Evolutionary conservation across 2,888 invertebrate species (phyloP).

Genomic region (Micoletzkya japonica): DNA sequence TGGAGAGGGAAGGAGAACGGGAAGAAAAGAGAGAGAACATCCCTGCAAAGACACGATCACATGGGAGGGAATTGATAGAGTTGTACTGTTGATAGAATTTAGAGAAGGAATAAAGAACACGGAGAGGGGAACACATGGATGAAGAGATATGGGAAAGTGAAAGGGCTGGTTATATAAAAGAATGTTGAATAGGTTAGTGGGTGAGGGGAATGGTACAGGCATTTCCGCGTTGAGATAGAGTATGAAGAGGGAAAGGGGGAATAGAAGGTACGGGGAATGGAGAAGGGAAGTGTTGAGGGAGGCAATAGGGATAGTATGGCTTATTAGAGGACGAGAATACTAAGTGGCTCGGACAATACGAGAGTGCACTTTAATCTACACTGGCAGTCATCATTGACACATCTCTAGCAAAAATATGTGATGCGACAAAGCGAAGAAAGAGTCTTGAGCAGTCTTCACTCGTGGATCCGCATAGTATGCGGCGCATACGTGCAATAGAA

Average conservation of each 20-base stretch:
- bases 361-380: neutral
- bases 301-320: too few relatives aligned
- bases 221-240: neutral
- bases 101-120: neutral
- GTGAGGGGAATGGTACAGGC: neutral
- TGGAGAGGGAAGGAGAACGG: constrained; percentile 8
- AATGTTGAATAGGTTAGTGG: too few relatives aligned
- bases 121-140: neutral
- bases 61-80: neutral
- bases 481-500: too few relatives aligned
- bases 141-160: neutral
- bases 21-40: neutral
- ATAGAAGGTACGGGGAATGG: neutral
- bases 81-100: neutral
- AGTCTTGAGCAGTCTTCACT: neutral
- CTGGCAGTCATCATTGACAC: neutral
- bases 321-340: too few relatives aligned
- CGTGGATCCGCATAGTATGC: too few relatives aligned
- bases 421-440: neutral
- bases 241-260: constrained; percentile 4
- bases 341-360: too few relatives aligned
- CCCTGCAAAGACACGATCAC: neutral
- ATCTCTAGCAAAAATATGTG: neutral
- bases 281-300: neutral
- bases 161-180: neutral